phyloP scores from a whole-genome alignment of 2,888 invertebrate species.

The Lordiphosa andalusiaca region DNA sequence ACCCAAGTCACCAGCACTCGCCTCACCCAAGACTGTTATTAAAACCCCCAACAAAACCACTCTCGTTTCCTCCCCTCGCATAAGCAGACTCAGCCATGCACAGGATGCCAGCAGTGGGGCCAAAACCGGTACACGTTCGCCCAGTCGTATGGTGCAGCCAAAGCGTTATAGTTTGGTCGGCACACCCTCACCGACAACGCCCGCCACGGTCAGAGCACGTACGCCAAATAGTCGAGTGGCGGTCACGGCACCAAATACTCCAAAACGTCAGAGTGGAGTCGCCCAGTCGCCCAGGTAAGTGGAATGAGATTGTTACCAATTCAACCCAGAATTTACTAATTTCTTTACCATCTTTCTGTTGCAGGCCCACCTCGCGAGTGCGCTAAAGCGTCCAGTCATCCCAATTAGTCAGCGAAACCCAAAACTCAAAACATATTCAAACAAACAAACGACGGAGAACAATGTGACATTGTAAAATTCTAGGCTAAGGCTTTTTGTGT shows the following conservation, averaged over 20 bases:
- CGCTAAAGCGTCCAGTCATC: conserved; percentile 57
- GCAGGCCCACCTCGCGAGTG: conserved; percentile 76
- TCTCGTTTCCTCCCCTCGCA: conserved; percentile 55
- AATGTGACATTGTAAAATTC: conserved; percentile 70
- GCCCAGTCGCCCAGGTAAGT: conserved; percentile 78
- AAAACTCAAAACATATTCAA: conserved; percentile 27
- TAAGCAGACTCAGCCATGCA: conserved; percentile 73
- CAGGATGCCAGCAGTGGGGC: conserved; percentile 63
- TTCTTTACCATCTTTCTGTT: conserved; percentile 25
- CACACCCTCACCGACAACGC: conserved; percentile 47
- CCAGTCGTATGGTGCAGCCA: conserved; percentile 80
- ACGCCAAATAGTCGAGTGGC: conserved; percentile 73
- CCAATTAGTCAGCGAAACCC: conserved; percentile 33
- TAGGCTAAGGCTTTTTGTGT: conserved; percentile 67
- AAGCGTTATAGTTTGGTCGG: conserved; percentile 78
- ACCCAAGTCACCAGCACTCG: conserved; percentile 33
- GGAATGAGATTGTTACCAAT: no score
- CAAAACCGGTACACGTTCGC: conserved; percentile 74
- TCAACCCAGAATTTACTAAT: not conserved
- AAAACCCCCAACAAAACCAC: conserved; percentile 47
- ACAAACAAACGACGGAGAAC: conserved; percentile 47
- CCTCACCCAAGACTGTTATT: conserved; percentile 55
- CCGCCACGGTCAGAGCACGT: conserved; percentile 63
- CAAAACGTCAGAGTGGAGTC: conserved; percentile 72
- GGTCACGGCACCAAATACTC: conserved; percentile 78